Evolutionary conservation across 2,888 invertebrate genomes (phyloP), one percentile per base, ranked within the genome.

Genomic region (Elegia similella): DNA sequence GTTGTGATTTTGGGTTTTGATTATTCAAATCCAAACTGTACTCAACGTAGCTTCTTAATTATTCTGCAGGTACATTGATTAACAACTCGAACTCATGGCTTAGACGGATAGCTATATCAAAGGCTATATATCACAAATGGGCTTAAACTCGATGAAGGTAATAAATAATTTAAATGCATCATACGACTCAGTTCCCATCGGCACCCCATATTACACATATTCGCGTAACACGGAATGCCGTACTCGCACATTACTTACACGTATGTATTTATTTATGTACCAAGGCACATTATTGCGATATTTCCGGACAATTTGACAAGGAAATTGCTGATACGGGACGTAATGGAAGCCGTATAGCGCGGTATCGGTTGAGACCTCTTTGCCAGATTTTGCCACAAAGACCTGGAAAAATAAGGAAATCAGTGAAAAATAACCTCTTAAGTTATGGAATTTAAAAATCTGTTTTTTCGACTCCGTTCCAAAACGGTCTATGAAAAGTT

Each of bases 161-260:
- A n/a, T 44, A 32, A 32, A 32, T 23, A 30, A 54, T 54, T 54
- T 44, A 46, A 54, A 54, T 55, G 10, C 46, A 55, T 46, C 16
- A 32, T 17, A 30, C 32, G 38, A 46, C 44, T 55, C 5, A 46
- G 7, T 46, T 54, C 53, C 43, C 34, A 34, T 46, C 46, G 17
- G 34, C 55, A 34, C 32, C 46, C 44, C 55, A 38, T 46, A 44
- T 55, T 46, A 46, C 46, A 34, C 55, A 55, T 55, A 55, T 55
- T 44, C 32, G 15, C 17, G 55, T 46, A 34, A 34, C 10, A 17
- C 17, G 55, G 55, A 46, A 55, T 55, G 55, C 43, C 17, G 32
- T 55, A 15, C 50, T 5, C 38, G 10, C 38, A n/a, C 38, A 38
- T 38, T 38, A 38, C 38, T 53, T 56, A 42, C n/a, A 52, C 29